Base-by-base conservation (phyloP, 2,797 vertebrate genomes). In the Pipistrellus pygmaeus region DNA sequence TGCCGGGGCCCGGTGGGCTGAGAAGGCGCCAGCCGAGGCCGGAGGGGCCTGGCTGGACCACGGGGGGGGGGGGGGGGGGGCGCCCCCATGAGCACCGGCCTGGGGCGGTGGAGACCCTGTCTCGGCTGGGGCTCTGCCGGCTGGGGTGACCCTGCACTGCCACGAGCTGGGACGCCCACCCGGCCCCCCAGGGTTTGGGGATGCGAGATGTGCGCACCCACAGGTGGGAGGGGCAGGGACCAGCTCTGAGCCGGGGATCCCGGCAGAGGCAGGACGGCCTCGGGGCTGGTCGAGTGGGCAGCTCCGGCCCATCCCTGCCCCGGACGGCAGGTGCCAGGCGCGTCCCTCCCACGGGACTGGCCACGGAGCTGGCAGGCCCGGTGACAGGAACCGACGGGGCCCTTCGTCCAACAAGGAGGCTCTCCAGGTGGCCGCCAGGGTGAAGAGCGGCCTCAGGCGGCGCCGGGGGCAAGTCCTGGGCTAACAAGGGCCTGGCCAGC, bases 81-180 rank as follows among this genome's bases (percentile, higher is more conserved):
- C 4, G 35, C 35, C 35, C 2, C 11, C 4, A 8, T 25, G 57
- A 13, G 51, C 21, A 4, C n/a, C 0, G 7, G 25, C 14, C 18
- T 27, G 35, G 8, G 69, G 21, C 8, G 4, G 12, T 17, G 25
- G 64, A 38, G 81, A 44, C 30, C 71, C 51, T 0, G 1, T 44
- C 10, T n/a, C 41, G 13, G 32, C 81, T 2, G 1, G 8, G 25
- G 8, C 23, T 41, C 38, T 2, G 6, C 30, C 69, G n/a, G 17
- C 81, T 35, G 13, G 14, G 62, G 23, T 30, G 41, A 82, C 6
- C 46, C n/a, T 71, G 27, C 10, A 8, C 48, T 48, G 32, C 32
- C 25, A 46, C 10, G 75, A 46, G 3, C 51, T 25, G 3, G 44
- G 46, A 46, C 0, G 1, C n/a, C 35, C 72, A 60, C 7, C 7